phyloP scores from a whole-genome alignment of 2,797 vertebrate genomes.

The Dermochelys coriacea region DNA sequence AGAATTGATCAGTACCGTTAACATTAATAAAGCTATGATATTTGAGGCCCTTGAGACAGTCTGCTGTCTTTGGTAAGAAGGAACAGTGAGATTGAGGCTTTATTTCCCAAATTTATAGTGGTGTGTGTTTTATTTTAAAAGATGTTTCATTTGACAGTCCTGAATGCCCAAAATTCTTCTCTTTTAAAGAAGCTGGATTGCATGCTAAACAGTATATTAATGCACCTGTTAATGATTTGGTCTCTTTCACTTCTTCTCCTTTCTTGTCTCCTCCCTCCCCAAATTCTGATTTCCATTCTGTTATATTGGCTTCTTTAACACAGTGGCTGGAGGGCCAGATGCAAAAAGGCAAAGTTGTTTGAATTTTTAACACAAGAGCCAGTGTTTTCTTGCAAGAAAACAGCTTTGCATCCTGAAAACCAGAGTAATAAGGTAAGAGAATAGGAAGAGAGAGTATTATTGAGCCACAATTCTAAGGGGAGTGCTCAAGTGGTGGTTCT shows the following conservation, averaged over 20 bases:
- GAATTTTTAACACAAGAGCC: not conserved
- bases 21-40: not conserved
- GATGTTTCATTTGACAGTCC: not conserved
- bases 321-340: not conserved
- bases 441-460: not conserved
- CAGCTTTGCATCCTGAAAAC: not conserved
- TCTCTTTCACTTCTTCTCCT: too few species aligned
- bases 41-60: not conserved
- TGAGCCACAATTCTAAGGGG: not conserved
- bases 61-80: not conserved
- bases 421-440: not conserved
- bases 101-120: not conserved
- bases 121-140: not conserved
- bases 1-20: not conserved
- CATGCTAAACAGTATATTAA: not conserved
- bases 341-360: not conserved
- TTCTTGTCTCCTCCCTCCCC: not conserved
- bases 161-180: not conserved
- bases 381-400: not conserved
- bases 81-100: not conserved
- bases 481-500: rapidly evolving
- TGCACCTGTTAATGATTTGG: not conserved
- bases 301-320: not conserved
- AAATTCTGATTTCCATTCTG: not conserved
- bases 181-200: not conserved